Evolutionary conservation across 37 sponge, comb jelly and placozoan species (phyloP), one percentile per base, ranked within the genome.

Genomic region (Oscarella lobularis): DNA sequence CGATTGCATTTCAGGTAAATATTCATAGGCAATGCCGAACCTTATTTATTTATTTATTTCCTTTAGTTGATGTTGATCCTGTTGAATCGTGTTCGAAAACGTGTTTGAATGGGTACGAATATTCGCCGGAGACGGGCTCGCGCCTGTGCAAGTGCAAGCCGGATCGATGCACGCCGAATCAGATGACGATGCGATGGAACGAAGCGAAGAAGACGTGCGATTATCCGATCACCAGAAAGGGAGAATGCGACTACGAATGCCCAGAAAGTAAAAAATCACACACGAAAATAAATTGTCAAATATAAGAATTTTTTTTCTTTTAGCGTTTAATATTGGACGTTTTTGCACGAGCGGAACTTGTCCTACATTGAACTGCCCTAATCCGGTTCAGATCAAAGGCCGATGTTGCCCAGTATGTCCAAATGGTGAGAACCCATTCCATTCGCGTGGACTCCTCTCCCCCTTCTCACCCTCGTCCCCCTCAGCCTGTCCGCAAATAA

Each of bases 311-410:
- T n/a, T n/a, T n/a, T n/a, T n/a, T n/a, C n/a, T n/a, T n/a, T n/a
- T n/a, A n/a, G n/a, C n/a, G n/a, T n/a, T n/a, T n/a, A n/a, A n/a
- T n/a, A n/a, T n/a, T n/a, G n/a, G n/a, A n/a, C n/a, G n/a, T n/a
- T n/a, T n/a, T n/a, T n/a, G n/a, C n/a, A n/a, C n/a, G n/a, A n/a
- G n/a, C n/a, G n/a, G n/a, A n/a, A 74, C 29, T 83, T 68, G 72
- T 78, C 77, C 27, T 66, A 30, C 69, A 81, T 91, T 88, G 37
- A 91, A 81, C 3, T 87, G 41, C 69, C 35, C 60, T 14, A 92
- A 76, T 34, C 82, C 76, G 29, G 79, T 38, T 35, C 67, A 82
- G 80, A 38, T 33, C 34, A 37, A n/a, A 39, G 40, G 80, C 3
- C 33, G 3, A 39, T 9, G 60, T 0, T 33, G 35, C 5, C 2